A percentile compares a stretch with the other conserved stretches of the same genome.
phyloP scores from a whole-genome alignment of 2,888 invertebrate genomes.

The Lordiphosa fenestrarum region DNA sequence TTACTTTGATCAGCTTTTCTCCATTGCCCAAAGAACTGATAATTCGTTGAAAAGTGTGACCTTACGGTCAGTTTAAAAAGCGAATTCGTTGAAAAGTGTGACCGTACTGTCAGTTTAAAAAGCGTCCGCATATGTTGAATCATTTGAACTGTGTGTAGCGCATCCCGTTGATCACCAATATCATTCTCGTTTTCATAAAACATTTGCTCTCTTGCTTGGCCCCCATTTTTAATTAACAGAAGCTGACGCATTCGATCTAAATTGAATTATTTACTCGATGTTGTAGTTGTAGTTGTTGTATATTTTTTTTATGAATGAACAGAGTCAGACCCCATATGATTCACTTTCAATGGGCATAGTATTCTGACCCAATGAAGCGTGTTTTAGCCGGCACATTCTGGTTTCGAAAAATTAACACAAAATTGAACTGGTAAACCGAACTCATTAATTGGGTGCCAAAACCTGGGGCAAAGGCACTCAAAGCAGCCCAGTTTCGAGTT shows the following conservation, averaged over 20 bases:
- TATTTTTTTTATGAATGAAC: constrained; percentile 44
- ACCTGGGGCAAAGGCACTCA: constrained; percentile 17
- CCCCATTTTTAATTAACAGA: constrained; percentile 35
- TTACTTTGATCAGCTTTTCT: too few species aligned
- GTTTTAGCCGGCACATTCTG: too few species aligned
- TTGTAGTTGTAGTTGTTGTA: too few species aligned
- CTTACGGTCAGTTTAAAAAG: too few species aligned
- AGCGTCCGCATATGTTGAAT: too few species aligned
- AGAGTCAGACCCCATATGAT: constrained; percentile 16
- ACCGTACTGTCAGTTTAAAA: too few species aligned
- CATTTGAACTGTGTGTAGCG: too few species aligned
- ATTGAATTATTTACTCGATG: constrained; percentile 48
- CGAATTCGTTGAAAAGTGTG: too few species aligned
- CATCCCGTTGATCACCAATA: too few species aligned
- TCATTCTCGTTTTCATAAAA: neutral
- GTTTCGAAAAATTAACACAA: constrained; percentile 1
- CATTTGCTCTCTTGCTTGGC: neutral
- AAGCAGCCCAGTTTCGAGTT: constrained; percentile 1
- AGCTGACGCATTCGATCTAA: constrained; percentile 43
- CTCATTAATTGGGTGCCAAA: constrained; percentile 9
- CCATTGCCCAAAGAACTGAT: too few species aligned
- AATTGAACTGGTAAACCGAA: constrained; percentile 1
- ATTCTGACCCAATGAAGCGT: neutral
- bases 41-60: too few species aligned
- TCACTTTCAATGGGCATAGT: constrained; percentile 5